These are phyloP conservation scores for Miniopterus natalensis DNA, from an alignment of 2,113 vertebrate species.

Conservation along the genomic window DNA sequence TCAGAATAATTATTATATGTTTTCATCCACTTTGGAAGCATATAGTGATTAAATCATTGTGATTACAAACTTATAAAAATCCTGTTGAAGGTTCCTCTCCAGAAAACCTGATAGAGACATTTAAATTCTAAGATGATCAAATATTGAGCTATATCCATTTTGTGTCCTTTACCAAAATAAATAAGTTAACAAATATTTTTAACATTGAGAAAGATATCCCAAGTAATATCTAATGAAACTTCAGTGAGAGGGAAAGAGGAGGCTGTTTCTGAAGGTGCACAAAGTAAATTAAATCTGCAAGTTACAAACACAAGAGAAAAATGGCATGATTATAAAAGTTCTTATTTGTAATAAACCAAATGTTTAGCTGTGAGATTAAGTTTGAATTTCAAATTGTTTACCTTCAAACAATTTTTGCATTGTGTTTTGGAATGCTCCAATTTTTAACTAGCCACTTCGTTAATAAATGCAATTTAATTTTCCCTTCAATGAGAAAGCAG, in stretches of 20 bases:
- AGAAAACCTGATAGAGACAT: neutral
- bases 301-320: neutral
- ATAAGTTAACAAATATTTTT: constrained; percentile 34
- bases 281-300: neutral
- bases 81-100: neutral
- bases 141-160: neutral
- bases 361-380: constrained; percentile 23
- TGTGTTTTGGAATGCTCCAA: constrained; percentile 19
- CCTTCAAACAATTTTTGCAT: neutral
- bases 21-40: constrained; percentile 1
- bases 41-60: neutral
- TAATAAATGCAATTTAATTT: constrained; percentile 74
- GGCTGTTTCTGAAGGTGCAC: neutral
- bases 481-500: constrained; percentile 51
- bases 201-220: neutral
- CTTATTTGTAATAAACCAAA: neutral
- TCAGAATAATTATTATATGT: neutral
- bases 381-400: constrained; percentile 53
- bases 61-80: neutral
- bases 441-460: constrained; percentile 45
- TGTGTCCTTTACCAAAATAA: neutral
- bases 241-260: constrained; percentile 3
- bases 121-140: constrained; percentile 45
- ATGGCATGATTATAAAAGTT: neutral
- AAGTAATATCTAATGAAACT: neutral